Evolutionary conservation across 2,888 invertebrate genomes (phyloP).

Genomic region (Heteromyza rotundicornis): DNA sequence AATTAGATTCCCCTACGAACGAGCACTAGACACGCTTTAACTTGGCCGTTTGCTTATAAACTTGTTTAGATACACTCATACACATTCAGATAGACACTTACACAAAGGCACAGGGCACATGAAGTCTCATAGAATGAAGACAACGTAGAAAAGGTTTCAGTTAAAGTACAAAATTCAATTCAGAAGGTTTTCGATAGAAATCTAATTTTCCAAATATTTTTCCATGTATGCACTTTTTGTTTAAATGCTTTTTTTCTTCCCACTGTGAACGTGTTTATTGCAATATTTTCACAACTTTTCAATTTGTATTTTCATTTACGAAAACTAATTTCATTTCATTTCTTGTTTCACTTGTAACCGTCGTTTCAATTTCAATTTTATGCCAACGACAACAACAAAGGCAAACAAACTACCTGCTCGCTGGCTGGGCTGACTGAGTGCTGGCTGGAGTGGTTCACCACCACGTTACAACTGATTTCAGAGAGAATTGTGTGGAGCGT

Average conservation of each 20-base stretch:
- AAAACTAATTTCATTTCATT: not conserved
- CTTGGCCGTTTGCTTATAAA: constrained; percentile 37
- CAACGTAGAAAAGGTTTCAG: not conserved
- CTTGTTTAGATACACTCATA: constrained; percentile 44
- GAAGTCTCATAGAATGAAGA: not conserved
- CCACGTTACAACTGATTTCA: not conserved
- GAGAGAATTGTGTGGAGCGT: no score
- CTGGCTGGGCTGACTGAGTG: no score
- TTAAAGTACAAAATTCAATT: not conserved
- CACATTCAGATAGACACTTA: constrained; percentile 2
- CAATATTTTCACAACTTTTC: no score
- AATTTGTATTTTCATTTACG: no score
- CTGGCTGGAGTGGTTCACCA: not conserved
- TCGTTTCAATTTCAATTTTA: constrained; percentile 1
- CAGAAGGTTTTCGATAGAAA: not conserved
- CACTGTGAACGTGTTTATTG: not conserved
- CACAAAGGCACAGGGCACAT: constrained; percentile 20
- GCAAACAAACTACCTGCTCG: not conserved
- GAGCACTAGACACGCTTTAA: constrained; percentile 27
- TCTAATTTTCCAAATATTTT: no score
- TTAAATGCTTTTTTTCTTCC: not conserved
- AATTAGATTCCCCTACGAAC: constrained; percentile 14
- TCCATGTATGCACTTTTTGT: no score
- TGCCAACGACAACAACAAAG: not conserved
- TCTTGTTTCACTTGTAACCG: constrained; percentile 4